These are phyloP conservation scores for Solenopsis invicta DNA, from an alignment of 1,140 invertebrate species.

Conservation along the genomic window DNA sequence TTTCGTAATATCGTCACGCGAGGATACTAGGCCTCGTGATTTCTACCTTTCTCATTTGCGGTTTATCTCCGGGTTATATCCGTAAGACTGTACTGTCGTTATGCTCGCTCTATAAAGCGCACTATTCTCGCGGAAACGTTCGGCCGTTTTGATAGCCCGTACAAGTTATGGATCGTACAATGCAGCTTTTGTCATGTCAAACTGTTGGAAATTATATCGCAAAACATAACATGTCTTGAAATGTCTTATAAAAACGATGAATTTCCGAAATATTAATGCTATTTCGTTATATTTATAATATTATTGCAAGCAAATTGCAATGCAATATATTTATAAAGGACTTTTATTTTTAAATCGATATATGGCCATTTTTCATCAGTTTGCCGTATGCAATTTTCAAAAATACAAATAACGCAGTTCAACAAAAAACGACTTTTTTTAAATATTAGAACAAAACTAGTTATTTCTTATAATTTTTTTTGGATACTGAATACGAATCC, in stretches of 20 bases:
- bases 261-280: not conserved
- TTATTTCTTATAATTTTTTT: no score
- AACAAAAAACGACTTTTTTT: no score
- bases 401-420: not conserved
- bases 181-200: slow-evolving; percentile 18
- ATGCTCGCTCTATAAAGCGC: slow-evolving; percentile 5
- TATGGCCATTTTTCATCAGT: not conserved
- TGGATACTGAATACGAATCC: no score
- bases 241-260: not conserved
- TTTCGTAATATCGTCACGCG: slow-evolving; percentile 41
- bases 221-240: not conserved
- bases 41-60: slow-evolving; percentile 27
- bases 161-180: slow-evolving; percentile 16
- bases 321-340: not conserved
- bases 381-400: not conserved
- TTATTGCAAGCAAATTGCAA: not conserved
- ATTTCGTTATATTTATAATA: not conserved
- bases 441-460: no score
- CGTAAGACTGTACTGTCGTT: slow-evolving; percentile 25
- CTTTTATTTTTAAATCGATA: not conserved
- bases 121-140: slow-evolving; percentile 37
- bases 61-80: slow-evolving; percentile 15
- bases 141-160: not conserved
- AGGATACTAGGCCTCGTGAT: slow-evolving; percentile 17
- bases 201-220: slow-evolving; percentile 21